These are phyloP conservation scores for Leuciscus waleckii DNA, from an alignment of 2,797 vertebrate genomes.

Conservation along the genomic window DNA sequence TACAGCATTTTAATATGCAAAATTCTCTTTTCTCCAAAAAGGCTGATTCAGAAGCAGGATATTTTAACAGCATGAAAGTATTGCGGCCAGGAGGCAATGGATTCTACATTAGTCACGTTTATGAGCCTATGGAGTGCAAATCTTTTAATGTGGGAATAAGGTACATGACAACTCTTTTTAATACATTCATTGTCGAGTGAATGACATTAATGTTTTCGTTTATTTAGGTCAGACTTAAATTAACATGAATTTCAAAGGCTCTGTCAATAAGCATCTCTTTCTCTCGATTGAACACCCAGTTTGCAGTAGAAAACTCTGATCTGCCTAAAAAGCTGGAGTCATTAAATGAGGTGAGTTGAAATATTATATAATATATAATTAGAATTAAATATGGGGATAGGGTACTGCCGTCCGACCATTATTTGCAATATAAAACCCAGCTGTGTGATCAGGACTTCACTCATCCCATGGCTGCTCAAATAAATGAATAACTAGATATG, in stretches of 20 bases:
- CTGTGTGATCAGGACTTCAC: not conserved
- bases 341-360: not conserved
- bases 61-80: conserved; percentile 40
- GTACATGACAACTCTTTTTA: conserved; percentile 55
- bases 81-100: conserved; percentile 63
- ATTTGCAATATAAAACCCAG: not conserved
- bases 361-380: not conserved
- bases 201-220: not conserved
- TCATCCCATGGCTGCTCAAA: not conserved
- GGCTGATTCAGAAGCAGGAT: rapidly evolving
- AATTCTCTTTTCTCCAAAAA: conserved; percentile 32
- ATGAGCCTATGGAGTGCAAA: conserved; percentile 54
- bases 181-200: not conserved
- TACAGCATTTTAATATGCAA: not conserved
- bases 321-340: not conserved
- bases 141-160: not conserved
- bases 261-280: not conserved
- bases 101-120: conserved; percentile 63
- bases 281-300: conserved; percentile 35
- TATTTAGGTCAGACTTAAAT: not conserved
- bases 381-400: not conserved
- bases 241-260: not conserved
- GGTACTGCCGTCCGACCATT: not conserved
- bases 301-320: conserved; percentile 19
- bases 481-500: not conserved